Base-by-base conservation (phyloP, 2,113 vertebrate genomes). In the Seriola quinqueradiata region DNA sequence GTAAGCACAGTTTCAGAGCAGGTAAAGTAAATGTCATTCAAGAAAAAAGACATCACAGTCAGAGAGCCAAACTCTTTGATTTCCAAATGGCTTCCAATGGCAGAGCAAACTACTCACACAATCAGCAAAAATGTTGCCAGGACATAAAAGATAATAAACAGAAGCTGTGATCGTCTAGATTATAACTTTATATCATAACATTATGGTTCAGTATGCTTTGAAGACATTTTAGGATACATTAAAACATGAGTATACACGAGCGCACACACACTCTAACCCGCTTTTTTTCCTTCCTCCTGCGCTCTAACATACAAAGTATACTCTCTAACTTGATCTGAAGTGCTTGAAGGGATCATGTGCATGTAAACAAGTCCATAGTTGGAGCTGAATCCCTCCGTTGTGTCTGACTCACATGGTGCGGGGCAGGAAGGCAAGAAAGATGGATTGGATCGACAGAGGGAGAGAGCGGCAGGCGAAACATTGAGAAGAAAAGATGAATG, bases 361-460 rank as follows among this genome's bases (percentile, higher is more conserved):
- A 34, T 23, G 82, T 84, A 89, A 86, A 86, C 83, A 87, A 86
- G 81, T 42, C 84, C 78, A 68, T 81, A 87, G 78, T 70, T 46
- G 88, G 88, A 87, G 85, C 54, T 79, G 57, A 57, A 74, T 82
- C 72, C 50, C 50, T 76, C 75, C 0, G 34, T 60, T 23, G 77
- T 72, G 75, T 46, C 0, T 57, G 70, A 81, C 42, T 72, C 57
- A 19, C 69, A 2, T 32, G 42, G 61, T 42, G 67, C 55, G 32
- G 69, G 28, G 69, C 73, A 46, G 75, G 58, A 66, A 52, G 68
- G 38, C 14, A 28, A n/a, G 63, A 72, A 57, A 72, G 70, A 89
- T 69, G 73, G 28, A 77, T 83, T 12, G 65, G 57, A 80, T 44
- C 42, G 59, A 73, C 58, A 71, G 66, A 60, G 48, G 40, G 55